A percentile compares a stretch with the other conserved stretches of the same genome.
These are phyloP conservation scores for Halotydeus destructor DNA, from an alignment of 1,140 invertebrate genomes.

Conservation along the genomic window DNA sequence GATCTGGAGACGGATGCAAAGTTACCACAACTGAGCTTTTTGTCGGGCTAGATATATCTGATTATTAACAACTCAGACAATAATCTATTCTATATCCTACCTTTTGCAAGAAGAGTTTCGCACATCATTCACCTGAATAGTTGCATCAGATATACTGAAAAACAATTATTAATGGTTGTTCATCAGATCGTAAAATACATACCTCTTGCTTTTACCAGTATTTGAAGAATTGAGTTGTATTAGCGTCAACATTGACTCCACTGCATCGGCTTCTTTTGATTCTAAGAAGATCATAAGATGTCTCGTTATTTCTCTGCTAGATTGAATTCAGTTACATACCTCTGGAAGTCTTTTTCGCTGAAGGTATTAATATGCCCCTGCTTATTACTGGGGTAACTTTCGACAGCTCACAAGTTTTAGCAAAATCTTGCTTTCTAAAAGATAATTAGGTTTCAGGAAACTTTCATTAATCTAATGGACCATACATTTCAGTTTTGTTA, in stretches of 20 bases:
- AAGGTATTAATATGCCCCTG: background rate
- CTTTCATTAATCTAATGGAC: background rate
- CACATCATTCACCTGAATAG: background rate
- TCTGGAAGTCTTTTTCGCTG: background rate
- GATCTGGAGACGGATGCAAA: background rate
- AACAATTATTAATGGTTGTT: too few relatives aligned
- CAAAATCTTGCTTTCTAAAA: background rate
- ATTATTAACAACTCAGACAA: background rate
- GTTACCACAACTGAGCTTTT: background rate
- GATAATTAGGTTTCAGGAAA: background rate
- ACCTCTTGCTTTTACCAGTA: background rate
- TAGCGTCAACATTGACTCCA: constrained; percentile 9
- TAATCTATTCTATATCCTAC: background rate
- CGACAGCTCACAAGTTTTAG: background rate
- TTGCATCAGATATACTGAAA: background rate
- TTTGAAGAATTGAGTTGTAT: constrained; percentile 6
- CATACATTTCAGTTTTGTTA: background rate
- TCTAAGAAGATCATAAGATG: background rate
- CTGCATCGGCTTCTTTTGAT: constrained; percentile 9
- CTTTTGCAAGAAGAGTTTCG: background rate
- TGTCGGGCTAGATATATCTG: background rate
- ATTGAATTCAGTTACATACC: background rate
- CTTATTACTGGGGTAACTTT: background rate
- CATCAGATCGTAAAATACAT: too few relatives aligned
- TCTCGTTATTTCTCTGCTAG: background rate